A percentile compares a stretch with the other conserved stretches of the same genome.
These are phyloP conservation scores for Nymphalis c-album DNA, from an alignment of 2,888 invertebrate species.

Conservation along the genomic window DNA sequence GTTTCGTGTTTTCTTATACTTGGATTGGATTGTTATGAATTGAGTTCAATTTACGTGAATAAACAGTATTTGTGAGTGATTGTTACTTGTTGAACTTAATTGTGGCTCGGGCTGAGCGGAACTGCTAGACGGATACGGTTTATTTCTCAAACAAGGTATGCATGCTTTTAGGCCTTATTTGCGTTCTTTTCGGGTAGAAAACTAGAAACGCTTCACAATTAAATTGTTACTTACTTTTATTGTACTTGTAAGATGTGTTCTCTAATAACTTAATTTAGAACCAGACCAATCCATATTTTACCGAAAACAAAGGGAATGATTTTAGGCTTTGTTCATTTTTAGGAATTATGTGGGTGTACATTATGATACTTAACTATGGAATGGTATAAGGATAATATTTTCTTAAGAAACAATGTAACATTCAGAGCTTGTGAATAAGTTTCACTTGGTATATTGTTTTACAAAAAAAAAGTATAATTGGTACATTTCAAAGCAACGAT, in stretches of 20 bases:
- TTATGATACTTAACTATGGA: slow-evolving; percentile 4
- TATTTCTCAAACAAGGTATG: slow-evolving; percentile 21
- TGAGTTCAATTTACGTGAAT: slow-evolving; percentile 27
- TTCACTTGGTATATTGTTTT: slow-evolving; percentile 18
- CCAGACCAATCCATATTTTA: not conserved
- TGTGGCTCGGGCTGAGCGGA: slow-evolving; percentile 15
- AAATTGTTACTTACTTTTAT: not conserved
- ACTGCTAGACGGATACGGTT: slow-evolving; percentile 15
- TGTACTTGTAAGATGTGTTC: too few relatives aligned
- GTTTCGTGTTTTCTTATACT: not conserved
- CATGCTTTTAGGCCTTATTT: slow-evolving; percentile 7
- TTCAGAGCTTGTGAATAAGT: slow-evolving; percentile 12
- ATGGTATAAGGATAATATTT: slow-evolving; percentile 9
- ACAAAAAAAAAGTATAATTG: slow-evolving; percentile 16
- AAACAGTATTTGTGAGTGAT: slow-evolving; percentile 27
- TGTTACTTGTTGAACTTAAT: slow-evolving; percentile 25
- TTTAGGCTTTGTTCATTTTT: slow-evolving; percentile 17
- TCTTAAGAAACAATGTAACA: slow-evolving; percentile 4
- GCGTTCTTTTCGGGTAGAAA: not conserved
- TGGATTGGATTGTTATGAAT: slow-evolving; percentile 20
- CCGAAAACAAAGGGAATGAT: not conserved
- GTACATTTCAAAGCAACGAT: slow-evolving; percentile 15
- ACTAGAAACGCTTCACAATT: not conserved
- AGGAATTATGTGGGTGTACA: slow-evolving; percentile 20
- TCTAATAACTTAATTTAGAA: not conserved